Evolutionary conservation across 2,797 vertebrate species (phyloP).

Genomic region (Amphiprion clarkii): DNA sequence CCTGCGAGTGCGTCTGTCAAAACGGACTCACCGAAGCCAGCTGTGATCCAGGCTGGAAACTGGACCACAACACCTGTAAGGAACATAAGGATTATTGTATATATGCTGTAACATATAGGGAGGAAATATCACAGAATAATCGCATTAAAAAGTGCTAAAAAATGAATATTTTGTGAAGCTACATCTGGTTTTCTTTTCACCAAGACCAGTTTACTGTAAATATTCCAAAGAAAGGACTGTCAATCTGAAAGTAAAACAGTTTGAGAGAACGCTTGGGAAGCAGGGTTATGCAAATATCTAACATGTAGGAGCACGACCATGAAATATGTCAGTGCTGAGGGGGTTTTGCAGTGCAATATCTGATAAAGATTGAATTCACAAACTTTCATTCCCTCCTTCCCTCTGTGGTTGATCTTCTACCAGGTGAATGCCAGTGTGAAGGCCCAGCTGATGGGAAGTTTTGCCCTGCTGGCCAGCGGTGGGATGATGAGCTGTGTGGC

Average conservation of each 20-base stretch:
- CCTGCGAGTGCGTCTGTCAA: slow-evolving; percentile 82
- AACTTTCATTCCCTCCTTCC: background rate
- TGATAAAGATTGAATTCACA: background rate
- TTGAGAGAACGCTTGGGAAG: slow-evolving; percentile 2
- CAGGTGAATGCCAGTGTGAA: slow-evolving; percentile 84
- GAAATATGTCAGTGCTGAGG: slow-evolving; percentile 15
- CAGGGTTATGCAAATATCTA: background rate
- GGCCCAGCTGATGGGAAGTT: slow-evolving; percentile 64
- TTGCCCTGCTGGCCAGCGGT: slow-evolving; percentile 80
- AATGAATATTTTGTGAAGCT: background rate
- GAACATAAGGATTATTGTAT: slow-evolving; percentile 11
- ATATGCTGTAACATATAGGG: background rate
- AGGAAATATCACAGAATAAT: too few relatives aligned
- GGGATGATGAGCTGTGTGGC: slow-evolving; percentile 83
- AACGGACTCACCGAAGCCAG: slow-evolving; percentile 83
- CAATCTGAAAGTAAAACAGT: slow-evolving; percentile 3
- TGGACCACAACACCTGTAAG: slow-evolving; percentile 83
- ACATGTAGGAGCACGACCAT: slow-evolving; percentile 50
- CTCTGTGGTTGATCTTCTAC: background rate
- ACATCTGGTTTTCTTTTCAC: background rate
- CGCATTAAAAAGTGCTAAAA: background rate
- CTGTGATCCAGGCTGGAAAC: slow-evolving; percentile 83
- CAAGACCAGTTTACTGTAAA: slow-evolving; percentile 23
- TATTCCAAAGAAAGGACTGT: background rate
- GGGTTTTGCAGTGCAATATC: background rate